phyloP scores from a whole-genome alignment of 1,140 invertebrate genomes.

The Anthonomus grandis region DNA sequence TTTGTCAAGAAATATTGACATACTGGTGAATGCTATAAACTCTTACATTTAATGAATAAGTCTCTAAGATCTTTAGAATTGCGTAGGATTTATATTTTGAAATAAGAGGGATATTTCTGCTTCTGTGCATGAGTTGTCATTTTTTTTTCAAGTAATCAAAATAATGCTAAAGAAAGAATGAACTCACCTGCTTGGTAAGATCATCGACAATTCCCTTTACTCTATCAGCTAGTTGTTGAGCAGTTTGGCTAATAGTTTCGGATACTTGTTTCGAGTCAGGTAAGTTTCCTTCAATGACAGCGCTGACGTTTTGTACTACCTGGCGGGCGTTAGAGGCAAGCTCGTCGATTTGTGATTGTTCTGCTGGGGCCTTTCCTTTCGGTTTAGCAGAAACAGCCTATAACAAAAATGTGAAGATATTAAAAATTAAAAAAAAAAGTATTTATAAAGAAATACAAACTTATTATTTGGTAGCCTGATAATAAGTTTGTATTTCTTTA shows the following conservation, averaged over 20 bases:
- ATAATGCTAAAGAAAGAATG: neutral
- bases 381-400: conserved; percentile 24
- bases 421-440: neutral
- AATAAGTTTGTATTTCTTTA: neutral
- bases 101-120: no score
- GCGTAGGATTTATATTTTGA: no score
- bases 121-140: no score
- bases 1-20: no score
- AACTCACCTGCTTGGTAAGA: conserved; percentile 32
- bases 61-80: no score
- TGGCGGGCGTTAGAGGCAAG: conserved; percentile 30
- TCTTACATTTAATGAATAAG: no score
- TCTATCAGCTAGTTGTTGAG: conserved; percentile 32
- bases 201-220: conserved; percentile 34
- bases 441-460: neutral
- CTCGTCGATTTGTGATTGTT: conserved; percentile 31
- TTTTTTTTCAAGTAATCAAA: neutral
- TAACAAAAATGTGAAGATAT: neutral
- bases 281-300: conserved; percentile 28
- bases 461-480: neutral
- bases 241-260: conserved; percentile 27
- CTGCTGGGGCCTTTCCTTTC: conserved; percentile 19
- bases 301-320: conserved; percentile 30
- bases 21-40: no score
- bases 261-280: conserved; percentile 36